phyloP scores from a whole-genome alignment of 2,888 invertebrate species.

The Tryphoninae sp. region DNA sequence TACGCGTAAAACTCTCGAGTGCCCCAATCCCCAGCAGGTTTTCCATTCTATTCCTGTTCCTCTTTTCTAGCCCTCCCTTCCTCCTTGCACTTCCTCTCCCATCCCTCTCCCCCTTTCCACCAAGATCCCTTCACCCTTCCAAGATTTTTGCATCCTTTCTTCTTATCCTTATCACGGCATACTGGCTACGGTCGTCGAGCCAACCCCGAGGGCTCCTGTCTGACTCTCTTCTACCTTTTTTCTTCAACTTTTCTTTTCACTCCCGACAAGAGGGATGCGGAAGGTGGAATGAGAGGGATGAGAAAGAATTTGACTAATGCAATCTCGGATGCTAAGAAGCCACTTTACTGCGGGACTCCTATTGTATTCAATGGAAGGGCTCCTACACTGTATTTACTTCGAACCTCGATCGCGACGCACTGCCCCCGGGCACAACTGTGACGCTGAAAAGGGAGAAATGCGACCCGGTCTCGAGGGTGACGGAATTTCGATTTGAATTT shows the following conservation, averaged over 20 bases:
- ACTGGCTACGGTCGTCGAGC: conserved; percentile 36
- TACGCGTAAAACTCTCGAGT: conserved; percentile 54
- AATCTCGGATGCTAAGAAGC: conserved; percentile 78
- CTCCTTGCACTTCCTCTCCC: conserved; percentile 1
- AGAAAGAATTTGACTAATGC: conserved; percentile 78
- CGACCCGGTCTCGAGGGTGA: conserved; percentile 15
- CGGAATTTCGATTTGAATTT: not conserved
- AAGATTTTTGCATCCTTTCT: conserved; percentile 34
- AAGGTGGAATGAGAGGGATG: conserved; percentile 48
- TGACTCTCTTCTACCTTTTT: conserved; percentile 25
- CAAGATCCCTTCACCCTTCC: conserved; percentile 9
- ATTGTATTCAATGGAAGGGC: conserved; percentile 71
- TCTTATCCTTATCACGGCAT: conserved; percentile 58
- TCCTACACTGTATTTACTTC: conserved; percentile 65
- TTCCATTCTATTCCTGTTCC: conserved; percentile 47
- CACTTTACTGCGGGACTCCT: conserved; percentile 68
- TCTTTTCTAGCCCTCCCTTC: conserved; percentile 16
- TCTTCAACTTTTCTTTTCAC: conserved; percentile 63
- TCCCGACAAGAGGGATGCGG: conserved; percentile 39
- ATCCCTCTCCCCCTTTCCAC: conserved; percentile 17
- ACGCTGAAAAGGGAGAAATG: not conserved
- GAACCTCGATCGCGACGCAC: conserved; percentile 48
- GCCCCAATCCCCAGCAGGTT: conserved; percentile 43
- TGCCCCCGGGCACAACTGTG: conserved; percentile 28
- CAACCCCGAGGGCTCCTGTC: conserved; percentile 43